phyloP scores from a whole-genome alignment of 2,888 invertebrate species.

The Eueremaeus valkanovi region DNA sequence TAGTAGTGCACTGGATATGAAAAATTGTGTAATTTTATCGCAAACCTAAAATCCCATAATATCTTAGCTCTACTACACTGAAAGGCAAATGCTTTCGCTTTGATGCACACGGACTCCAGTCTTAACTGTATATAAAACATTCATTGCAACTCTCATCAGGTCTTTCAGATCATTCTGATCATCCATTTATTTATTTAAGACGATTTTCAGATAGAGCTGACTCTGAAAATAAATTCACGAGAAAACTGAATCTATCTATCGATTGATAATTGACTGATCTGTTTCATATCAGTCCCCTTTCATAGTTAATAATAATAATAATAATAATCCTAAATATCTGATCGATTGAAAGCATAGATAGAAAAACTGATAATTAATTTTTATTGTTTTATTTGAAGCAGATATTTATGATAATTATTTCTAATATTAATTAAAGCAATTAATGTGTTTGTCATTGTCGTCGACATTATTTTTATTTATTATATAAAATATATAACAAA shows the following conservation, averaged over 20 bases:
- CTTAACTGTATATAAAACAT: not conserved
- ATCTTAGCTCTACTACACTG: not conserved
- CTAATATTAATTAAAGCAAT: too few relatives aligned
- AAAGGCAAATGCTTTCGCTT: not conserved
- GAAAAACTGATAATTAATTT: too few relatives aligned
- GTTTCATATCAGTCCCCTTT: too few relatives aligned
- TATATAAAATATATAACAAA: too few relatives aligned
- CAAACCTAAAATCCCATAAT: not conserved
- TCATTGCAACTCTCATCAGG: not conserved
- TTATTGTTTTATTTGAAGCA: too few relatives aligned
- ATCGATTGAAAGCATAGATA: too few relatives aligned
- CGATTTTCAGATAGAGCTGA: not conserved
- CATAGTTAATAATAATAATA: too few relatives aligned
- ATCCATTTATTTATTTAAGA: constrained; percentile 5
- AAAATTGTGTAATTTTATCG: not conserved
- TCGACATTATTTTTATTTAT: too few relatives aligned
- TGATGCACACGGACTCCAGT: not conserved
- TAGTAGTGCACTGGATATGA: not conserved
- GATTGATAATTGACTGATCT: not conserved
- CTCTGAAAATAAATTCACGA: not conserved
- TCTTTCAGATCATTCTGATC: constrained; percentile 15
- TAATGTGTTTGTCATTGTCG: too few relatives aligned
- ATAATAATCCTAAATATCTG: too few relatives aligned
- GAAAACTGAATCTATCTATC: not conserved
- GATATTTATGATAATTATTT: too few relatives aligned